phyloP scores from a whole-genome alignment of 2,888 invertebrate species.

The Unio delphinus region DNA sequence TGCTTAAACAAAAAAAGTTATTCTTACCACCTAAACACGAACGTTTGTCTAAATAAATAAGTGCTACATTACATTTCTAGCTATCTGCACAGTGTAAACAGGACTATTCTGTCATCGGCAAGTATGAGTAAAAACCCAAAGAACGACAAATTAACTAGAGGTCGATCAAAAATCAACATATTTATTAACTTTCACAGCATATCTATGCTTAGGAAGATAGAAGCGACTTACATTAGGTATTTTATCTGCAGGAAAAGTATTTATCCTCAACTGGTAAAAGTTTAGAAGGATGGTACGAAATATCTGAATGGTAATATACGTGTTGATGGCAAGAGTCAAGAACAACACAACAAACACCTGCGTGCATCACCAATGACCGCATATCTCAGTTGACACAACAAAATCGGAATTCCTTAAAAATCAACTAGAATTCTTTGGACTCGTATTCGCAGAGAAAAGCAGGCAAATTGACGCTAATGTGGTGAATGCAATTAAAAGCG shows the following conservation, averaged over 20 bases:
- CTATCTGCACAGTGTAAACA: too few relatives aligned
- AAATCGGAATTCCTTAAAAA: neutral
- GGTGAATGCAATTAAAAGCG: constrained; percentile 2
- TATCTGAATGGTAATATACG: constrained; percentile 3
- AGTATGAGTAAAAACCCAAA: too few relatives aligned
- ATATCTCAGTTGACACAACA: neutral
- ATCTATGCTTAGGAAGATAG: constrained; percentile 15
- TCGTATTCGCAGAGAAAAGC: constrained; percentile 10
- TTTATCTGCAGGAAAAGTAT: neutral
- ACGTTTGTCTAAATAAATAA: too few relatives aligned
- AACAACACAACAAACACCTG: constrained; percentile 2
- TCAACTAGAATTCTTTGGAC: constrained; percentile 10
- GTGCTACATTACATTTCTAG: too few relatives aligned
- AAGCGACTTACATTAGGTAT: neutral
- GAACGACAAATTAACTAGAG: constrained; percentile 20
- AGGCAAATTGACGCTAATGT: constrained; percentile 7
- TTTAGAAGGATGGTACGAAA: neutral
- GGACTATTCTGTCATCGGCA: too few relatives aligned
- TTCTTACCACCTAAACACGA: too few relatives aligned
- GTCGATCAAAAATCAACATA: constrained; percentile 18
- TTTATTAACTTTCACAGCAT: constrained; percentile 29
- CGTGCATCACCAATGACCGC: neutral
- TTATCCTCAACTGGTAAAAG: neutral
- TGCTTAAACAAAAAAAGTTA: too few relatives aligned
- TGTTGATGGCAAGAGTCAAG: constrained; percentile 1